phyloP scores from a whole-genome alignment of 2,113 vertebrate genomes.

The Siniperca chuatsi region DNA sequence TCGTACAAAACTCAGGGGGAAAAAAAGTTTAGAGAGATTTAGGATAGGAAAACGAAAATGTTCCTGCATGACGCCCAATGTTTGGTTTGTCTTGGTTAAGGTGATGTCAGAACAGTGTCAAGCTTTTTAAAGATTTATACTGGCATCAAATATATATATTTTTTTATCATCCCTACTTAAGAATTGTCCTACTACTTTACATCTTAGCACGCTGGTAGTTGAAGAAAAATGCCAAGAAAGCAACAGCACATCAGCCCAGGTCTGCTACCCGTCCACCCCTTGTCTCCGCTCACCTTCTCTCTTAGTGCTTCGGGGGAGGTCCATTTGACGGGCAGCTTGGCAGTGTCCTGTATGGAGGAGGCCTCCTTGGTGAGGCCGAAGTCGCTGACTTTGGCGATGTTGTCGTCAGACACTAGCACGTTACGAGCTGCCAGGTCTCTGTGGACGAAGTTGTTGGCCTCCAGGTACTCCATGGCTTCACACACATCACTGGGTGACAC shows the following conservation, averaged over 20 bases:
- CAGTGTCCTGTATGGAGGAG: constrained; percentile 95
- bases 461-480: constrained; percentile 98
- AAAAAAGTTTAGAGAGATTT: too few relatives aligned
- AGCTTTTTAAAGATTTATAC: too few relatives aligned
- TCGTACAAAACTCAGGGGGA: too few relatives aligned
- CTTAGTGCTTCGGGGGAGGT: constrained; percentile 95
- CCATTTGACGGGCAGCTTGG: constrained; percentile 98
- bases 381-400: constrained; percentile 98
- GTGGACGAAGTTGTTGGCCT: constrained; percentile 96
- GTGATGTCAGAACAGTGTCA: background rate
- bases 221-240: background rate
- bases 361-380: constrained; percentile 98
- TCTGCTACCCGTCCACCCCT: background rate
- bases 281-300: constrained; percentile 89
- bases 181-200: background rate
- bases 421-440: constrained; percentile 98
- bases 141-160: background rate
- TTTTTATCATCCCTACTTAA: background rate
- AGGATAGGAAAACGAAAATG: too few relatives aligned
- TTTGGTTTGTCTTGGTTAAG: background rate
- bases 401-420: constrained; percentile 97
- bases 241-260: background rate
- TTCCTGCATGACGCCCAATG: too few relatives aligned
- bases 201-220: background rate
- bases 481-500: constrained; percentile 90